Evolutionary conservation across 1,140 invertebrate species (phyloP).

Genomic region (Ostrea denselamellosa): DNA sequence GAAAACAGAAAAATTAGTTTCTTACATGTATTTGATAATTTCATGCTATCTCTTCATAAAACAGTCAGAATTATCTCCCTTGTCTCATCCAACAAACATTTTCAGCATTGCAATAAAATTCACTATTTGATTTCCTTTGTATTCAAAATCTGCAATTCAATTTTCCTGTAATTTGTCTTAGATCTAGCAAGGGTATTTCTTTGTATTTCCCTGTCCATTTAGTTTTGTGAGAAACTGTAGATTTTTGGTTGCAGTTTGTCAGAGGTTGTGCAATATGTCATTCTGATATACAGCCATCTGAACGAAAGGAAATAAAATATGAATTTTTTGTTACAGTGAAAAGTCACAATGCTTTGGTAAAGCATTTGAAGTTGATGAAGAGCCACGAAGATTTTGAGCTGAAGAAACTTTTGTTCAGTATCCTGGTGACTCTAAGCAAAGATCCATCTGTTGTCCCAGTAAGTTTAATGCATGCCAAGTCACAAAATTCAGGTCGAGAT

Average conservation of each 20-base stretch:
- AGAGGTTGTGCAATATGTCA: not conserved
- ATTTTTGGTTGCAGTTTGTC: too few relatives aligned
- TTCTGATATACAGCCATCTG: not conserved
- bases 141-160: too few relatives aligned
- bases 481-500: too few relatives aligned
- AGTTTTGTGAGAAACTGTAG: too few relatives aligned
- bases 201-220: too few relatives aligned
- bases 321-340: conserved; percentile 74
- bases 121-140: too few relatives aligned
- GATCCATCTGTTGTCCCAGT: conserved; percentile 73
- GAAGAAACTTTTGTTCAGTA: conserved; percentile 78
- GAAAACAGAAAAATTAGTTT: too few relatives aligned
- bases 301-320: not conserved
- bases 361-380: conserved; percentile 76
- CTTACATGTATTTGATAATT: too few relatives aligned
- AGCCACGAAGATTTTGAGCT: conserved; percentile 80
- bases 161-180: too few relatives aligned
- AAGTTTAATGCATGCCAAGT: conserved; percentile 51
- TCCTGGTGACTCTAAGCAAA: conserved; percentile 75
- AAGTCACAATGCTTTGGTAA: conserved; percentile 77
- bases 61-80: not conserved
- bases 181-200: too few relatives aligned
- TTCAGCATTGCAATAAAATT: too few relatives aligned
- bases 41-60: too few relatives aligned
- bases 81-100: not conserved